Percentiles rank a stretch among this genome's conserved stretches.
These are phyloP conservation scores for Drosophila percnosoma DNA, from an alignment of 2,888 invertebrate genomes.

Conservation along the genomic window DNA sequence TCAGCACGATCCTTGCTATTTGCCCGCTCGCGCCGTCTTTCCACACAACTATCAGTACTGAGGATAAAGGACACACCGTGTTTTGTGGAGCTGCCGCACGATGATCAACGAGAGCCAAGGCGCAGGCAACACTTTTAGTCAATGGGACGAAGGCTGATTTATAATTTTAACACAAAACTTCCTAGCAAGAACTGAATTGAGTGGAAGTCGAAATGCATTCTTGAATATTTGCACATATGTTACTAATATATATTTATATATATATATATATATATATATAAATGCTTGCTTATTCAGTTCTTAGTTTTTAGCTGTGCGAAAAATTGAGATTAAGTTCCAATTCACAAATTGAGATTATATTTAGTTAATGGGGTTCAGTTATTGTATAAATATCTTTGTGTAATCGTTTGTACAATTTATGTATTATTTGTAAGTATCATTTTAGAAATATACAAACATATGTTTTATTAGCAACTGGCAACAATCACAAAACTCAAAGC, in stretches of 20 bases:
- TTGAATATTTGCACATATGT: constrained; percentile 13
- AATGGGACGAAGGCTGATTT: constrained; percentile 81
- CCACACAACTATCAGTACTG: constrained; percentile 86
- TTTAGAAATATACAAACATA: constrained; percentile 16
- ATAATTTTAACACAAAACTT: constrained; percentile 57
- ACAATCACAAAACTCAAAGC: constrained; percentile 67
- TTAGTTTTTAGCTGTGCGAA: constrained; percentile 49
- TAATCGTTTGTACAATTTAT: constrained; percentile 33
- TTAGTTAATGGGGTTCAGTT: constrained; percentile 30
- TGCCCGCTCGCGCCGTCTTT: constrained; percentile 90
- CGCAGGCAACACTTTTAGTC: constrained; percentile 61
- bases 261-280: background rate
- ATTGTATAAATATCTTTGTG: constrained; percentile 17
- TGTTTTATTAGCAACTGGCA: constrained; percentile 70
- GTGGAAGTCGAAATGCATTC: constrained; percentile 10
- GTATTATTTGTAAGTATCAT: constrained; percentile 34
- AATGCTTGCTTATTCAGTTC: constrained; percentile 38
- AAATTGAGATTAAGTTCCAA: constrained; percentile 36
- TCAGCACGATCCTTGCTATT: constrained; percentile 90
- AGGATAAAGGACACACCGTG: constrained; percentile 1
- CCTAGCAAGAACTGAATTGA: constrained; percentile 60
- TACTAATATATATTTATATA: background rate
- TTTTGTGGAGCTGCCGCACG: constrained; percentile 5
- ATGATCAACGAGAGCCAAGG: constrained; percentile 51
- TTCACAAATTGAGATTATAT: constrained; percentile 62